These are phyloP conservation scores for Xanthia togata DNA, from an alignment of 2,888 invertebrate species.

Conservation along the genomic window DNA sequence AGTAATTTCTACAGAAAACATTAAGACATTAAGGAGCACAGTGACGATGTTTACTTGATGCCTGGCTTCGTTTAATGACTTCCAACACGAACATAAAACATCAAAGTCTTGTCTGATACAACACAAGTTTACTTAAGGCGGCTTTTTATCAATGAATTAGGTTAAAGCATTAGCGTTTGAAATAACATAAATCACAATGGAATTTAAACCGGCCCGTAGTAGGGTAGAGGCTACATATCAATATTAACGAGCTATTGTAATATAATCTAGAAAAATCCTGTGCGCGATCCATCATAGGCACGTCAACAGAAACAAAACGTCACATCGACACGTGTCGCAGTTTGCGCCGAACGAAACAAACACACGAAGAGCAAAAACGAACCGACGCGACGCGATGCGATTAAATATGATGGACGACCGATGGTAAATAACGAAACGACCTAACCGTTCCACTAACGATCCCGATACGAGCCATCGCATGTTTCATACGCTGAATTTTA, in stretches of 20 bases:
- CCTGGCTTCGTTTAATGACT: conserved; percentile 53
- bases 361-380: conserved; percentile 74
- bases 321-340: conserved; percentile 78
- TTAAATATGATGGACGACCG: conserved; percentile 86
- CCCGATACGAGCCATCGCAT: conserved; percentile 76
- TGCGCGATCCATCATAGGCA: conserved; percentile 74
- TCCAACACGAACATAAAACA: conserved; percentile 59
- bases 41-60: conserved; percentile 58
- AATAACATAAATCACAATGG: conserved; percentile 30
- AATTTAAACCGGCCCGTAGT: conserved; percentile 19
- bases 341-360: conserved; percentile 71
- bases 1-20: conserved; percentile 63
- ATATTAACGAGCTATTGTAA: conserved; percentile 52
- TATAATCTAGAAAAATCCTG: conserved; percentile 68
- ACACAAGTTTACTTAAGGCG: conserved; percentile 35
- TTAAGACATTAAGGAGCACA: conserved; percentile 60
- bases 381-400: conserved; percentile 77
- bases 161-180: conserved; percentile 22
- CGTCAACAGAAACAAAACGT: conserved; percentile 77
- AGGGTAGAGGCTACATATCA: conserved; percentile 19
- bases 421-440: conserved; percentile 81
- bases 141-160: conserved; percentile 14
- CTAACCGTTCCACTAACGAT: conserved; percentile 84
- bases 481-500: conserved; percentile 80
- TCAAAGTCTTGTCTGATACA: conserved; percentile 43